Evolutionary conservation across 2,888 invertebrate genomes (phyloP), one percentile per base, ranked within the genome.

Genomic region (Drosophila rubida): DNA sequence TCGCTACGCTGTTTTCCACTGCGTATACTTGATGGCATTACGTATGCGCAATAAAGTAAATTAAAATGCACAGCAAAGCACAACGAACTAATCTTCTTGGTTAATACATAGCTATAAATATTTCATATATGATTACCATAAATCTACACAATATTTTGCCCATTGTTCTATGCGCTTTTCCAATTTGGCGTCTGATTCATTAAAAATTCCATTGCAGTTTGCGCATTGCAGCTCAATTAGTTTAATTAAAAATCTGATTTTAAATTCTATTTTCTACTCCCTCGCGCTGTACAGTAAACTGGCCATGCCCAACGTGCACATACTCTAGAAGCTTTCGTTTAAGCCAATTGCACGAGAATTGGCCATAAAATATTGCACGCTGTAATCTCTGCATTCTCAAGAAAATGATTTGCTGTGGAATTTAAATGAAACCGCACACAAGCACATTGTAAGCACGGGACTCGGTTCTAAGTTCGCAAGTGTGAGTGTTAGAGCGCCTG

Each of bases 391-490:
- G 57, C 57, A 66, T 48, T 39, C 51, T 23, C 46, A 46, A 22
- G 39, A 48, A 57, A 74, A 59, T 65, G 80, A 86, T 83, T 68
- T 84, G 69, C 78, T 46, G 42, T 65, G 87, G 80, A 86, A 80
- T 83, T 80, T 60, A 62, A 83, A 72, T 71, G 63, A 62, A 19
- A 69, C 4, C 16, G 54, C 39, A 55, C 35, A 54, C 49, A 45
- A 25, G 30, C 16, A 46, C 11, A 50, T 27, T 35, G 19, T n/a
- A 32, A 32, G 50, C 35, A 42, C 19, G 46, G 5, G 25, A 25
- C 7, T 25, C 4, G 4, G 1, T 19, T 19, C 45, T 4, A 7
- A 9, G 13, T 54, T 30, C 1, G 25, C 1, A 25, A 19, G 14
- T 37, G 13, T 23, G 7, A 48, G 35, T 27, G n/a, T n/a, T n/a